Evolutionary conservation across 2,797 vertebrate genomes (phyloP).

Genomic region (Novumbra hubbsi): DNA sequence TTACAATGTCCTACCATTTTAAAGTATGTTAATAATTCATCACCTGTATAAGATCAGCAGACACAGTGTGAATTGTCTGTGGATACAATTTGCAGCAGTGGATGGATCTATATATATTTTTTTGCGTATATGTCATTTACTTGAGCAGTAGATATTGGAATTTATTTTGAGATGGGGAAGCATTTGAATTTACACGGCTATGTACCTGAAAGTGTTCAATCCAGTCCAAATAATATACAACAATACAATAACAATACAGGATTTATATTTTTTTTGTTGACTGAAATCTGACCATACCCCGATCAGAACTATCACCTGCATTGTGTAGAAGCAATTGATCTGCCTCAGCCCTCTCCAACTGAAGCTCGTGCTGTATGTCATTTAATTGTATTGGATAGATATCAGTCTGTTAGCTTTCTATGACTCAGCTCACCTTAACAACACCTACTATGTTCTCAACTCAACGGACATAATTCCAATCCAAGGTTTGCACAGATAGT

Average conservation of each 20-base stretch:
- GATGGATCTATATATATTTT: too few relatives aligned
- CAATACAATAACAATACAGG: neutral
- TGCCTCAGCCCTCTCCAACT: too few relatives aligned
- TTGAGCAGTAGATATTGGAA: too few relatives aligned
- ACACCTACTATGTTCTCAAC: neutral
- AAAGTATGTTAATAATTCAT: constrained; percentile 43
- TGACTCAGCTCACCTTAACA: neutral
- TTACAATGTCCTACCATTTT: constrained; percentile 10
- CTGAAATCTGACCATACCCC: neutral
- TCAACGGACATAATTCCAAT: neutral
- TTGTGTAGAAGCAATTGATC: neutral
- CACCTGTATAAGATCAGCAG: constrained; percentile 32
- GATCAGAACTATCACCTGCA: neutral
- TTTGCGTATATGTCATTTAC: too few relatives aligned
- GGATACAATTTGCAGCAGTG: too few relatives aligned
- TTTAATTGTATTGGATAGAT: neutral
- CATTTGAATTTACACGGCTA: too few relatives aligned
- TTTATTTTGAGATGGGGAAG: too few relatives aligned
- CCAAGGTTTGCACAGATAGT: neutral
- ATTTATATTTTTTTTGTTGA: neutral
- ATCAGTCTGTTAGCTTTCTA: neutral
- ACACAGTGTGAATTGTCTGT: neutral
- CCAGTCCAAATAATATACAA: too few relatives aligned
- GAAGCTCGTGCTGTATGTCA: neutral
- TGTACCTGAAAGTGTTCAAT: too few relatives aligned